A percentile compares a stretch with the other conserved stretches of the same genome.
Conservation (phyloP, 2,113 vertebrate species). For the Aegotheles bennettii region DNA sequence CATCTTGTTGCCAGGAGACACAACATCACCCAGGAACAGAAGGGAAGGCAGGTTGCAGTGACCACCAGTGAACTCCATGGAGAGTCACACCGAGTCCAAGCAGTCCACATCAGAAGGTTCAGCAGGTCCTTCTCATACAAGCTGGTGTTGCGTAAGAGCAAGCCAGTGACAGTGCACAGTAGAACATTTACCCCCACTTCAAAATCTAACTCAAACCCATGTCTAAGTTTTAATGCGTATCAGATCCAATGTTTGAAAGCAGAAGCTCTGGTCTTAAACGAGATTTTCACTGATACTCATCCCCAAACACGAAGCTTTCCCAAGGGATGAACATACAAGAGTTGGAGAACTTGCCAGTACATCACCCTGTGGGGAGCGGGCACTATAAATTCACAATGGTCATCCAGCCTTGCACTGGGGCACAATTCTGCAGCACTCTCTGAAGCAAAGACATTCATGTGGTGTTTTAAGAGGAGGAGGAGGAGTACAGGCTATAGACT, state of each 20-base stretch:
- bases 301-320: not conserved
- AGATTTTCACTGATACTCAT: not conserved
- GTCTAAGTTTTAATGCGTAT: not conserved
- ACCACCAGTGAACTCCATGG: constrained; percentile 44
- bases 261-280: not conserved
- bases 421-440: not conserved
- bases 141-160: fast-evolving
- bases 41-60: constrained; percentile 59
- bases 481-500: not conserved
- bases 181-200: not conserved
- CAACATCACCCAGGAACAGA: constrained; percentile 53
- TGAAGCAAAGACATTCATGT: not conserved
- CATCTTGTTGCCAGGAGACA: constrained; percentile 79
- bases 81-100: not conserved
- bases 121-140: not conserved
- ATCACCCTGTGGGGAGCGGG: fast-evolving
- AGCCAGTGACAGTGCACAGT: fast-evolving
- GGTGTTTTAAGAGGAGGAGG: not conserved
- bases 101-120: not conserved
- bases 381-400: not conserved
- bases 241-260: not conserved
- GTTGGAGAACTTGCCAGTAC: not conserved
- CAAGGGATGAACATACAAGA: not conserved
- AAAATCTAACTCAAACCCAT: not conserved
- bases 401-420: not conserved